Base-by-base conservation (phyloP, 2,797 vertebrate species). In the Scomberomorus guttatus region DNA sequence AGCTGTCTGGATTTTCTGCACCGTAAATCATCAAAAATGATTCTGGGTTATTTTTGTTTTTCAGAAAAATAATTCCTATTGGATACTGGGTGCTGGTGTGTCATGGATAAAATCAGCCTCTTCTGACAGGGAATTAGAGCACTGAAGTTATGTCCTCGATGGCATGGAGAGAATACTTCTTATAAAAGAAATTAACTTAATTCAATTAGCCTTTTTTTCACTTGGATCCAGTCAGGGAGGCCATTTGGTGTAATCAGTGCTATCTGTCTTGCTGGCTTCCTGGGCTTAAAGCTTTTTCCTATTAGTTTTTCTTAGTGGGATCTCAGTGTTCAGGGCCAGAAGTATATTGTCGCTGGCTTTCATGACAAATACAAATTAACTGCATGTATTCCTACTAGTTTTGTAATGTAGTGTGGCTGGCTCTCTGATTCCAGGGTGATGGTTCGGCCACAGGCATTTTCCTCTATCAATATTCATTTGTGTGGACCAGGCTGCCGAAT, bases 401-500 rank as follows among this genome's bases (percentile, higher is more conserved):
- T 42, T 72, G 62, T 70, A 83, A 89, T 74, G 77, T 63, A 72
- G 71, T 15, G 3, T 59, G 74, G 75, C 82, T 10, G 11, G 76
- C 72, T 65, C 32, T 70, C 29, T 48, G 77, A 85, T 84, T 93
- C 78, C 80, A 70, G 59, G 66, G 55, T 4, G 67, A 79, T 39
- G 29, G 17, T 75, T 75, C 14, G 0, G 77, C 86, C 81, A 75
- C 67, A 58, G 81, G 90, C 81, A 25, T 83, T 87, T 84, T 79
- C 76, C 70, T 77, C 77, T n/a, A 82, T 93, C 85, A 85, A 78
- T 92, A 88, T 84, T 88, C 54, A 87, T 92, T 89, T 75, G 58
- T 60, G 72, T 81, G 60, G 46, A 75, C 4, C 4, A 44, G 24
- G 60, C 57, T 71, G 80, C 39, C 50, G 8, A 81, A 68, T 76